A percentile compares a stretch with the other conserved stretches of the same genome.
These are phyloP conservation scores for Triops longicaudatus DNA, from an alignment of 1,140 invertebrate species.

Conservation along the genomic window DNA sequence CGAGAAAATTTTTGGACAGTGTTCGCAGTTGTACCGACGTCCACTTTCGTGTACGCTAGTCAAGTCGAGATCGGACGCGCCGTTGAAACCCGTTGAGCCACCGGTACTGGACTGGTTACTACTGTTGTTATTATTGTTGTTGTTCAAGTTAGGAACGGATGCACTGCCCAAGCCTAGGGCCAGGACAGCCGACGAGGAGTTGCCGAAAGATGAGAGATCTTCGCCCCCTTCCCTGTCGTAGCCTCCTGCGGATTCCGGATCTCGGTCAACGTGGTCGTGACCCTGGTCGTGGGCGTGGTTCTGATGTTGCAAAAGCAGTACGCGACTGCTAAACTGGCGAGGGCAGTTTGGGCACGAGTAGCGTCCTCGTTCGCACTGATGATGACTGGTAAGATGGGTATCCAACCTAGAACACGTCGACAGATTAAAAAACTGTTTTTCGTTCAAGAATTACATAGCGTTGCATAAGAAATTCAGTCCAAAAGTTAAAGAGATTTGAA, in stretches of 20 bases:
- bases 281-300: slow-evolving; percentile 58
- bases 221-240: slow-evolving; percentile 45
- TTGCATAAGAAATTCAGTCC: too few species aligned
- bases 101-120: neutral
- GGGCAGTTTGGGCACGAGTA: slow-evolving; percentile 77
- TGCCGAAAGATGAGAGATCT: slow-evolving; percentile 24
- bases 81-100: neutral
- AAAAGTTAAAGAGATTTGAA: too few species aligned
- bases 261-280: neutral
- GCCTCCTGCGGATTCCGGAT: slow-evolving; percentile 45
- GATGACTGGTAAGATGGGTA: slow-evolving; percentile 62
- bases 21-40: slow-evolving; percentile 76
- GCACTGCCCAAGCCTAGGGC: slow-evolving; percentile 5
- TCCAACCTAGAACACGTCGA: slow-evolving; percentile 49
- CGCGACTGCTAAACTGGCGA: slow-evolving; percentile 68
- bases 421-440: neutral
- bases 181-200: slow-evolving; percentile 13
- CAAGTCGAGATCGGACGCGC: neutral
- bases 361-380: slow-evolving; percentile 64
- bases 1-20: slow-evolving; percentile 88
- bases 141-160: neutral
- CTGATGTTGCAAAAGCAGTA: slow-evolving; percentile 71
- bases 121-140: neutral
- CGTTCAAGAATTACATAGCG: neutral
- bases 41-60: neutral